Evolutionary conservation across 2,797 vertebrate species (phyloP).

Genomic region (Staurois parvus): DNA sequence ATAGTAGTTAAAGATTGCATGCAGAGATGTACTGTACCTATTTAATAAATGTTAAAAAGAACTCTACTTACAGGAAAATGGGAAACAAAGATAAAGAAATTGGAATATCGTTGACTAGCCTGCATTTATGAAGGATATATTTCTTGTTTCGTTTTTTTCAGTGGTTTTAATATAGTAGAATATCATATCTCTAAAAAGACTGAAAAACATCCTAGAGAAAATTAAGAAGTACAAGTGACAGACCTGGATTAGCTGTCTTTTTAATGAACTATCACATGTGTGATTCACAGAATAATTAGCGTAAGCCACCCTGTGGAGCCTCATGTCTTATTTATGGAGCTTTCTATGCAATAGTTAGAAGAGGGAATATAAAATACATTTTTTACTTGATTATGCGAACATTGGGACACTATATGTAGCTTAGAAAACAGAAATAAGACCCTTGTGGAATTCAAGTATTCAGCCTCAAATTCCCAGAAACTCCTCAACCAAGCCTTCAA

Average conservation of each 20-base stretch:
- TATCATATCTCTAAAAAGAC: not conserved
- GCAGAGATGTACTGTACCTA: constrained; percentile 14
- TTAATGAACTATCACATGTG: constrained; percentile 20
- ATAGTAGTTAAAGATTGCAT: constrained; percentile 11
- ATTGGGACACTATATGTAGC: constrained; percentile 14
- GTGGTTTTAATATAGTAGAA: not conserved
- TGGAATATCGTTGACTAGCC: not conserved
- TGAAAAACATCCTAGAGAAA: not conserved
- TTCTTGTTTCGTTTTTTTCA: not conserved
- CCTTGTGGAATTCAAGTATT: constrained; percentile 34
- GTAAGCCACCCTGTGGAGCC: constrained; percentile 22
- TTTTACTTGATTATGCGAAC: constrained; percentile 50
- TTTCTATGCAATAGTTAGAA: not conserved
- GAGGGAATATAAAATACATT: constrained; percentile 16
- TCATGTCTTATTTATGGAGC: constrained; percentile 51
- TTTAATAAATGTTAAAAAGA: constrained; percentile 1
- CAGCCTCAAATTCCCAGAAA: not conserved
- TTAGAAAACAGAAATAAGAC: constrained; percentile 1
- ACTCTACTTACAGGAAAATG: not conserved
- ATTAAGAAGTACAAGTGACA: constrained; percentile 7
- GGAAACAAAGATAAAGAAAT: constrained; percentile 4
- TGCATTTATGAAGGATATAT: not conserved
- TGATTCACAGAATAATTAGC: constrained; percentile 23
- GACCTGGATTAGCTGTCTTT: constrained; percentile 1
- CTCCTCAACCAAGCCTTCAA: not conserved